A percentile compares a stretch with the other conserved stretches of the same genome.
These are phyloP conservation scores for Formica aserva DNA, from an alignment of 2,888 invertebrate species.

Conservation along the genomic window DNA sequence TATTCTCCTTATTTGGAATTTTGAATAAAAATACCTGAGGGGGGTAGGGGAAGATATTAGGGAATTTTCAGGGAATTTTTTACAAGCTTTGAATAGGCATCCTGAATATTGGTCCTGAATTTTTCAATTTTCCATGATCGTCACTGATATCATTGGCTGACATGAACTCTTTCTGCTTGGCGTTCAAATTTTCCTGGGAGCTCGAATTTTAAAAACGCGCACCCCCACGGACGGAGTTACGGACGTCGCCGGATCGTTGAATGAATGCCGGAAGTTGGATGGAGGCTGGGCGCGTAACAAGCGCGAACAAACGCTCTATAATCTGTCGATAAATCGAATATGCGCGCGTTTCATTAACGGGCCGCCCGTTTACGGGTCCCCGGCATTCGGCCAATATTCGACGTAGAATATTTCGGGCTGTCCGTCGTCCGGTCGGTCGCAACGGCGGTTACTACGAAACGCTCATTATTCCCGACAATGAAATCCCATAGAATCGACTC, in stretches of 20 bases:
- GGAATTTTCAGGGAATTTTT: no score
- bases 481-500: constrained; percentile 60
- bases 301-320: constrained; percentile 55
- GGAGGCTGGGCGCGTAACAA: constrained; percentile 18
- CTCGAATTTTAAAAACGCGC: neutral
- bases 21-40: no score
- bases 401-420: constrained; percentile 48
- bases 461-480: constrained; percentile 62
- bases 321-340: constrained; percentile 57
- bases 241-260: constrained; percentile 7
- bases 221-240: no score
- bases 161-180: no score
- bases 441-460: constrained; percentile 51
- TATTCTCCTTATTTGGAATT: no score
- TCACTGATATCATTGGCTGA: no score
- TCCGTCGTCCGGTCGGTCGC: constrained; percentile 38
- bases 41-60: no score
- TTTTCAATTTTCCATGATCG: no score
- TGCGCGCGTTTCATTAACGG: constrained; percentile 43
- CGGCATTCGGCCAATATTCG: constrained; percentile 52
- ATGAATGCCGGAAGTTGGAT: constrained; percentile 16
- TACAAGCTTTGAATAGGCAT: no score
- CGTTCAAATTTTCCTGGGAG: neutral
- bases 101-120: no score
- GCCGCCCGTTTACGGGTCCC: constrained; percentile 16